These are phyloP conservation scores for Penaeus vannamei DNA, from an alignment of 1,140 invertebrate genomes.

Conservation along the genomic window DNA sequence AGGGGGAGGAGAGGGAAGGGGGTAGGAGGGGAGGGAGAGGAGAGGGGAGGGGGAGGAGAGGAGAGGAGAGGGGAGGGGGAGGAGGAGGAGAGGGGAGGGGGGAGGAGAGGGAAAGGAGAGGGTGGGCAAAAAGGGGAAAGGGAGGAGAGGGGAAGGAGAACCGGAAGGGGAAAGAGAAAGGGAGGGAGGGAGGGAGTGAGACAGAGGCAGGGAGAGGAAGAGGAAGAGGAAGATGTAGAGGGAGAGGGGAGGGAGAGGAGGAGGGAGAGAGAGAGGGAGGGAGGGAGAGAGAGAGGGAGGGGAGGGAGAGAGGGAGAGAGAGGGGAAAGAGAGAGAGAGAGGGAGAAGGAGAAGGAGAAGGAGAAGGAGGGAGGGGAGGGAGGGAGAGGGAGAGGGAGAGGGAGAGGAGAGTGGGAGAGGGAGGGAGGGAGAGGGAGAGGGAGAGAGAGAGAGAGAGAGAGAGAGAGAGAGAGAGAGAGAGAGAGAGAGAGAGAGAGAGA, in stretches of 20 bases:
- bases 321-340: constrained; percentile 23
- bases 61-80: not conserved
- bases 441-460: too few relatives aligned
- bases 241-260: not conserved
- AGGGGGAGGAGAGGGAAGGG: not conserved
- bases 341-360: not conserved
- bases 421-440: not conserved
- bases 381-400: not conserved
- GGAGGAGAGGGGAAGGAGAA: not conserved
- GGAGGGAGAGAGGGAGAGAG: not conserved
- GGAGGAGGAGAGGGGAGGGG: not conserved
- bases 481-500: not conserved
- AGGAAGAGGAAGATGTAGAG: too few relatives aligned
- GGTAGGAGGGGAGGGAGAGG: not conserved
- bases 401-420: too few relatives aligned
- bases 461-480: not conserved
- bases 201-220: not conserved
- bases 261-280: constrained; percentile 17
- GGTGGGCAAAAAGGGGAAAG: not conserved
- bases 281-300: constrained; percentile 23
- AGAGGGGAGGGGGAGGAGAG: not conserved
- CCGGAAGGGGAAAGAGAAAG: not conserved
- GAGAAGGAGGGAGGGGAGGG: not conserved
- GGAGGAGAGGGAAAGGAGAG: not conserved
- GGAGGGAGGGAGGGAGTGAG: not conserved